Conservation (phyloP, 53 echinoderm and acorn worm genomes). For the Holothuria leucospilota region DNA sequence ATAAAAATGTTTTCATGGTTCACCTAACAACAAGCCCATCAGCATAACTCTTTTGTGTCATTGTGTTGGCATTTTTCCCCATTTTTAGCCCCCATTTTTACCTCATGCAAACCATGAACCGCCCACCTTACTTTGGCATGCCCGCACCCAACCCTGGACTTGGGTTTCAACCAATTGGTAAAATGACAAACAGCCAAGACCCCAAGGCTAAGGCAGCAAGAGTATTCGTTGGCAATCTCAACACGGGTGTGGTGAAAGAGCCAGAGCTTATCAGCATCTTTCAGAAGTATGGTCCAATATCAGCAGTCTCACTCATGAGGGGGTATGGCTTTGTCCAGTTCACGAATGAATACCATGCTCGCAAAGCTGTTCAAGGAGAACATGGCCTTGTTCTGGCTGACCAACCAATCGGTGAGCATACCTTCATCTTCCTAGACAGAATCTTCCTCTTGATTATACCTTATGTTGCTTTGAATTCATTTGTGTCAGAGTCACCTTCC, state of each 20-base stretch:
- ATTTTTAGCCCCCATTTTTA: no score
- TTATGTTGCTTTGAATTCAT: no score
- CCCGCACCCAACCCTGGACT: slow-evolving; percentile 26
- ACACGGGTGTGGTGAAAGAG: slow-evolving; percentile 76
- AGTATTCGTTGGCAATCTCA: slow-evolving; percentile 96
- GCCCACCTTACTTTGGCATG: slow-evolving; percentile 50
- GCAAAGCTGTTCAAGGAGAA: slow-evolving; percentile 80
- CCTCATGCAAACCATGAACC: slow-evolving; percentile 25
- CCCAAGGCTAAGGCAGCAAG: slow-evolving; percentile 85
- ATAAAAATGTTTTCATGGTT: no score
- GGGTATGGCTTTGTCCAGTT: slow-evolving; percentile 94
- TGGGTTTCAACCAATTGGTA: slow-evolving; percentile 59
- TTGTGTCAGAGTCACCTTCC: no score
- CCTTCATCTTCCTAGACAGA: no score
- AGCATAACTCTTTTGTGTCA: no score
- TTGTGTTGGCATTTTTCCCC: no score
- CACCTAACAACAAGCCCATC: no score
- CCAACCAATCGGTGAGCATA: slow-evolving; percentile 77
- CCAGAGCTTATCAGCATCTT: slow-evolving; percentile 76
- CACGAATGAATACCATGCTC: slow-evolving; percentile 71
- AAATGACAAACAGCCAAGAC: slow-evolving; percentile 89
- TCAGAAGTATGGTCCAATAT: slow-evolving; percentile 79
- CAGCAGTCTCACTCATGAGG: slow-evolving; percentile 83
- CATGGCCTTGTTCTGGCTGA: slow-evolving; percentile 79
- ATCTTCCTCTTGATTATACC: no score